Conservation (phyloP, 2,888 invertebrate species). For the Lagria hirta region DNA sequence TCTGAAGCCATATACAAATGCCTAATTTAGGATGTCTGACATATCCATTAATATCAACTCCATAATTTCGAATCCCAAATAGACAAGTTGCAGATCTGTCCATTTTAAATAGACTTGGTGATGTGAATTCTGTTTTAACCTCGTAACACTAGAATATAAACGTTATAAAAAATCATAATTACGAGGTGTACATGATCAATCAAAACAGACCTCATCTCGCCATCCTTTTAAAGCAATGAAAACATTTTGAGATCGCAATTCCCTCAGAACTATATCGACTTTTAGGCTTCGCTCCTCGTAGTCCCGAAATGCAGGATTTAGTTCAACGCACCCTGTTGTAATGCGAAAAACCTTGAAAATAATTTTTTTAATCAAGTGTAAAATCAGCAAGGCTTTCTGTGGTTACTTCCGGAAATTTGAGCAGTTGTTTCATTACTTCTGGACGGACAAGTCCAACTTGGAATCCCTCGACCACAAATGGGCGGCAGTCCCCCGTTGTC, state of each 20-base stretch:
- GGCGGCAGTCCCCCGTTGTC: slow-evolving; percentile 76
- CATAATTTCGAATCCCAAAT: slow-evolving; percentile 92
- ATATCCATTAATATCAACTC: slow-evolving; percentile 93
- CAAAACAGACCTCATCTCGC: slow-evolving; percentile 79
- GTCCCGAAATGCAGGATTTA: slow-evolving; percentile 85
- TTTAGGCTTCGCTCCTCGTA: slow-evolving; percentile 78
- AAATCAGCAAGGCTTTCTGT: too few species aligned
- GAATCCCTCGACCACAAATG: slow-evolving; percentile 84
- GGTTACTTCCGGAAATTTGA: slow-evolving; percentile 77
- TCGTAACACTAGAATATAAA: slow-evolving; percentile 70
- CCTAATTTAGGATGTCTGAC: slow-evolving; percentile 82
- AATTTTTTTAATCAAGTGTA: too few species aligned
- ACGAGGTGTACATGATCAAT: not conserved
- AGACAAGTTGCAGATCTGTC: slow-evolving; percentile 91
- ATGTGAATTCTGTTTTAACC: slow-evolving; percentile 75
- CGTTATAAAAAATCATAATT: not conserved
- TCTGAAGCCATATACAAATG: slow-evolving; percentile 90
- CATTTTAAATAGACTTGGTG: slow-evolving; percentile 70
- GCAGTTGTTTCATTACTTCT: slow-evolving; percentile 78
- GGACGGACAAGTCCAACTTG: slow-evolving; percentile 87
- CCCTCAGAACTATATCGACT: slow-evolving; percentile 76
- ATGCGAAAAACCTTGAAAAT: slow-evolving; percentile 68
- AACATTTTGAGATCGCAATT: slow-evolving; percentile 72
- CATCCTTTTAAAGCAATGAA: slow-evolving; percentile 86
- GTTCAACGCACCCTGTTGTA: slow-evolving; percentile 71